These are phyloP conservation scores for Eremobia ochroleuca DNA, from an alignment of 2,888 invertebrate species.

Conservation along the genomic window DNA sequence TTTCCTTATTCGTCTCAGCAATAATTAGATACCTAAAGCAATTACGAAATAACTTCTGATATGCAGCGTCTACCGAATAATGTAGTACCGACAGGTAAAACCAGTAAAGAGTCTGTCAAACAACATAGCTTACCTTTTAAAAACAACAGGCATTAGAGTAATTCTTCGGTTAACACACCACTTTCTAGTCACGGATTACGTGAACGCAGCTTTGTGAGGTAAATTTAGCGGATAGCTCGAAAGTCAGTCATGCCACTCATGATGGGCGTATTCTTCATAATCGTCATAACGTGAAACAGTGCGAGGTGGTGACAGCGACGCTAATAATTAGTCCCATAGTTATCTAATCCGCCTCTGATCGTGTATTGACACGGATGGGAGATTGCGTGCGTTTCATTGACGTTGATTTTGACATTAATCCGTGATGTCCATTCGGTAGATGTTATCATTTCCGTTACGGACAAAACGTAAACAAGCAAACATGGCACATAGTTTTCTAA, in stretches of 20 bases:
- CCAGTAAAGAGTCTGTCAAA: slow-evolving; percentile 61
- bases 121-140: slow-evolving; percentile 65
- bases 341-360: slow-evolving; percentile 78
- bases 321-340: slow-evolving; percentile 73
- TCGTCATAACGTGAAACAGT: slow-evolving; percentile 79
- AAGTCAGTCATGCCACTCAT: slow-evolving; percentile 74
- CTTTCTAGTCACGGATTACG: slow-evolving; percentile 85
- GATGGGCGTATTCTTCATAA: slow-evolving; percentile 74
- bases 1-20: slow-evolving; percentile 39
- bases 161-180: slow-evolving; percentile 78
- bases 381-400: slow-evolving; percentile 55
- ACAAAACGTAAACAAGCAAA: slow-evolving; percentile 2
- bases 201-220: slow-evolving; percentile 79
- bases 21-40: slow-evolving; percentile 33
- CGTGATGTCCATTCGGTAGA: slow-evolving; percentile 21
- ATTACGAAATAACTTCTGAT: slow-evolving; percentile 49
- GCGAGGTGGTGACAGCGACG: slow-evolving; percentile 73
- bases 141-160: slow-evolving; percentile 72
- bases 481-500: slow-evolving; percentile 7
- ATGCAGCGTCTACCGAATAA: slow-evolving; percentile 27
- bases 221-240: slow-evolving; percentile 80
- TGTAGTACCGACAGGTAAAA: slow-evolving; percentile 29
- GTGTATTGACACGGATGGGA: slow-evolving; percentile 78
- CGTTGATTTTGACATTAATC: slow-evolving; percentile 59
- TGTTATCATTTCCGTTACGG: slow-evolving; percentile 21